Base-by-base conservation (phyloP, 2,888 invertebrate genomes). In the Priocnemis perturbator region DNA sequence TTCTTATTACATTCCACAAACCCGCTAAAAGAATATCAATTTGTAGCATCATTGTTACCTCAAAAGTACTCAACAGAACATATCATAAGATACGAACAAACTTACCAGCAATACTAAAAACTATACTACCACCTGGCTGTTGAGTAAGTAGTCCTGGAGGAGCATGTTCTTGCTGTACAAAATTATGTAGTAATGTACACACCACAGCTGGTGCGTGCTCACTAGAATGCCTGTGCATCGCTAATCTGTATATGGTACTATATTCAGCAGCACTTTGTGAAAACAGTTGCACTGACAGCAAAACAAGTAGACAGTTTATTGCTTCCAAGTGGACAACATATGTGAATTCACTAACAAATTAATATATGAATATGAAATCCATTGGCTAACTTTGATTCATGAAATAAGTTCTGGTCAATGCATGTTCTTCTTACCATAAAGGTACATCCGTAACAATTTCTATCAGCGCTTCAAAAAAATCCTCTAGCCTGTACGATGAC, bases 211-310 rank as follows among this genome's bases (percentile, higher is more conserved):
- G 93, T 0, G 96, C 95, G 88, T 95, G 95, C 84, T 94, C 93
- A 3, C 93, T 92, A 88, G 93, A 93, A 59, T 92, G 90, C 0
- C 94, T 93, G 84, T 92, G 92, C 92, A 94, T 94, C 17, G 94
- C 87, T 3, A 93, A 91, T 77, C 92, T 85, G 61, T 87, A 89
- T 56, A 89, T 80, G 63, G 82, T 78, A 86, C 90, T 91, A 85
- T 89, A 89, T 62, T 88, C 88, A 15, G 89, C 88, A 26, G 88
- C 85, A 23, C 85, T 87, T 82, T 95, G 93, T 14, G 96, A 93
- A 81, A 94, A 95, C 88, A 96, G 92, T 87, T 97, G 97, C 37
- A 97, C 95, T 0, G 97, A 97, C 83, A 98, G 91, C n/a, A 98
- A 89, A 0, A 97, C 94, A 17, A 98, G 90, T 52, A 98, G 90